phyloP scores from a whole-genome alignment of 2,113 vertebrate genomes.

The Abramis brama region DNA sequence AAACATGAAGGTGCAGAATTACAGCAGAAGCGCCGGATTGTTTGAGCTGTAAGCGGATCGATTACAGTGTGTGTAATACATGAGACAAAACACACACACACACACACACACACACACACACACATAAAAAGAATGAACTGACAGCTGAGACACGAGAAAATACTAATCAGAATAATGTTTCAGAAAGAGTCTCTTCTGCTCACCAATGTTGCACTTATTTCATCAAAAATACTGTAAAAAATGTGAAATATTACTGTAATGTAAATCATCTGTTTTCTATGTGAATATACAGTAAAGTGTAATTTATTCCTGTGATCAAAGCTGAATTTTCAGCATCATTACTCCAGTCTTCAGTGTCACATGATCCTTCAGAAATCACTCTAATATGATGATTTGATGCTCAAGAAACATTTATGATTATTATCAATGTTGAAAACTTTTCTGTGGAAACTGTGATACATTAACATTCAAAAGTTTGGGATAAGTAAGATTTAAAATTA shows the following conservation, averaged over 20 bases:
- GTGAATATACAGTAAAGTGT: neutral
- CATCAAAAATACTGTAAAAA: neutral
- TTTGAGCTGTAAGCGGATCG: neutral
- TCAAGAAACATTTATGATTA: too few species aligned
- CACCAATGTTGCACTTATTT: neutral
- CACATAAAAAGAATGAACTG: neutral
- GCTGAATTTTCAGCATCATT: too few species aligned
- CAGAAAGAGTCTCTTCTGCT: neutral
- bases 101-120: neutral
- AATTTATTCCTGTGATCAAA: neutral
- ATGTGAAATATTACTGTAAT: fast-evolving
- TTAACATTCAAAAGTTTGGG: too few species aligned
- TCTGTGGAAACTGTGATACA: too few species aligned
- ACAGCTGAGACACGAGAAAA: neutral
- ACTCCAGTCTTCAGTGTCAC: too few species aligned
- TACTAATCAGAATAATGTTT: too few species aligned
- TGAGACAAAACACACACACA: neutral
- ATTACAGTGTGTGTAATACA: neutral
- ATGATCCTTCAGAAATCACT: too few species aligned
- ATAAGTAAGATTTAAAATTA: too few species aligned
- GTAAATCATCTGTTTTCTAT: neutral
- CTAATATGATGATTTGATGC: too few species aligned
- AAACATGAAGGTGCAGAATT: neutral
- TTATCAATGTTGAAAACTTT: too few species aligned
- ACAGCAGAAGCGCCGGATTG: neutral